A percentile compares a stretch with the other conserved stretches of the same genome.
phyloP scores from a whole-genome alignment of 2,888 invertebrate species.

The Argynnis bischoffii region DNA sequence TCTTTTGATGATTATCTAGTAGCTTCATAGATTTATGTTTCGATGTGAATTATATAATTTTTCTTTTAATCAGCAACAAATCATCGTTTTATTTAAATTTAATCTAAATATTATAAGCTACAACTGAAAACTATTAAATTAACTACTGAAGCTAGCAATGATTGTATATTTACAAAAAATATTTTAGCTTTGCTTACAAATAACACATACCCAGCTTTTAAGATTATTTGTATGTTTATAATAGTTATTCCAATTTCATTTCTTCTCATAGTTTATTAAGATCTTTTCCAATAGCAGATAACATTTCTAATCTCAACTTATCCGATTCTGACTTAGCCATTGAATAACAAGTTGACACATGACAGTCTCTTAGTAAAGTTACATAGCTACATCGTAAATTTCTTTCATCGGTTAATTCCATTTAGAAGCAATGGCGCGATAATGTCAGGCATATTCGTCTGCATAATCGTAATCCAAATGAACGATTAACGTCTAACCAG shows the following conservation, averaged over 20 bases:
- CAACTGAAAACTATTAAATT: no score
- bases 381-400: constrained; percentile 27
- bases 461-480: constrained; percentile 73
- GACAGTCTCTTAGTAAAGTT: constrained; percentile 35
- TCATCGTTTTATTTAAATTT: no score
- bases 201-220: no score
- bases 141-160: no score
- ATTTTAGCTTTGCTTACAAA: no score
- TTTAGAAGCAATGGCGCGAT: constrained; percentile 71
- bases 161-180: no score
- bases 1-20: neutral
- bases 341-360: constrained; percentile 35
- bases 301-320: constrained; percentile 22
- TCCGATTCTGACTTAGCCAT: constrained; percentile 25
- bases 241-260: neutral
- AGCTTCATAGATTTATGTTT: no score
- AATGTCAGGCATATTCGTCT: constrained; percentile 70
- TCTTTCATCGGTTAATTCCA: constrained; percentile 43
- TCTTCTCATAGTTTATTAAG: constrained; percentile 9
- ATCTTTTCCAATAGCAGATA: constrained; percentile 19
- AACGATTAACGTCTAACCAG: constrained; percentile 68
- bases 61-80: no score
- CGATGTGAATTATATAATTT: no score
- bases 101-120: no score
- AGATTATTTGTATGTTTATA: neutral